Conservation (phyloP, 2,888 invertebrate species). For the Hylaea fasciaria region DNA sequence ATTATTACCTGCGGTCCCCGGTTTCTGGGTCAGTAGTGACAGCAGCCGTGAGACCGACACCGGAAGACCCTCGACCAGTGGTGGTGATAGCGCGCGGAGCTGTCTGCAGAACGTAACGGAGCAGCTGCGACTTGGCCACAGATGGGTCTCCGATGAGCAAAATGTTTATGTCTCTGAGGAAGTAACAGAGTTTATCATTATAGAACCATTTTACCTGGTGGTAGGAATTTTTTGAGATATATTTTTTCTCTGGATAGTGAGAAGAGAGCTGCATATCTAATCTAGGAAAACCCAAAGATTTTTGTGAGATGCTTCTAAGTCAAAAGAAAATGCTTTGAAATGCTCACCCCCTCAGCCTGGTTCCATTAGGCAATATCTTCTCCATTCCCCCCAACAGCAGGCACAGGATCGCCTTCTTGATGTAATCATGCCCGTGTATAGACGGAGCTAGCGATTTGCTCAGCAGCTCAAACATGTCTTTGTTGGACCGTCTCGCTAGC, state of each 20-base stretch:
- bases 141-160: conserved; percentile 99
- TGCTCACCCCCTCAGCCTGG: conserved; percentile 92
- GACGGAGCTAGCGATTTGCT: conserved; percentile 98
- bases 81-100: conserved; percentile 98
- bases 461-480: conserved; percentile 94
- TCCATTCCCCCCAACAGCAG: conserved; percentile 97
- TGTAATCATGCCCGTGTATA: conserved; percentile 98
- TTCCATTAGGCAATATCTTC: conserved; percentile 96
- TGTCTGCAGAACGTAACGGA: conserved; percentile 96
- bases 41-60: conserved; percentile 99
- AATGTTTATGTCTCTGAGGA: conserved; percentile 90
- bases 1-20: conserved; percentile 87
- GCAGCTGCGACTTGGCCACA: conserved; percentile 98
- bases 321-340: neutral
- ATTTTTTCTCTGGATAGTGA: no score
- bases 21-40: conserved; percentile 98
- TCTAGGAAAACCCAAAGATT: no score
- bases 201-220: neutral
- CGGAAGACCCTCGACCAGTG: conserved; percentile 98
- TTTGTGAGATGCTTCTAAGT: no score
- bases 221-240: no score
- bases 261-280: no score
- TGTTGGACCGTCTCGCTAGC: conserved; percentile 87
- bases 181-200: no score
- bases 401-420: conserved; percentile 98